Conservation (phyloP, 2,888 invertebrate species). For the Tenthredo distinguenda region DNA sequence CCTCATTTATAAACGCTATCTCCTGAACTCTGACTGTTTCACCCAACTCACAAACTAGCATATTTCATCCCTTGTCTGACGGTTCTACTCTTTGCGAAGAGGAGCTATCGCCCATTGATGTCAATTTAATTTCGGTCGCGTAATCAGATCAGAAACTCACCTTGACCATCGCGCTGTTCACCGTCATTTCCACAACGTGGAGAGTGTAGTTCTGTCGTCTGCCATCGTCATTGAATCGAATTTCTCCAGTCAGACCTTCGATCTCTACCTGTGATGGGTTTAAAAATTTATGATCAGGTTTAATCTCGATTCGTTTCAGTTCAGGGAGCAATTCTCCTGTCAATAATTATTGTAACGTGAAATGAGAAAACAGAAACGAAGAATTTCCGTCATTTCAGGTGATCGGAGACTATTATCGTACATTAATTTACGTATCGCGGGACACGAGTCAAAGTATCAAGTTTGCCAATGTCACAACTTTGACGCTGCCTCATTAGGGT, state of each 20-base stretch:
- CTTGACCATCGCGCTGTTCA: slow-evolving; percentile 95
- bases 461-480: slow-evolving; percentile 38
- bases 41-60: slow-evolving; percentile 32
- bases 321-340: background rate
- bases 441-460: slow-evolving; percentile 28
- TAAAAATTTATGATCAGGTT: background rate
- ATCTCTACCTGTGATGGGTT: slow-evolving; percentile 87
- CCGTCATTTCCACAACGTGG: slow-evolving; percentile 96
- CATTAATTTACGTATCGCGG: slow-evolving; percentile 29
- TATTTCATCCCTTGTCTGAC: slow-evolving; percentile 36
- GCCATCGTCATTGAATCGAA: slow-evolving; percentile 94
- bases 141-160: slow-evolving; percentile 74
- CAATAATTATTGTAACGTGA: background rate
- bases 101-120: background rate
- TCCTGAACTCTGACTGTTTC: background rate
- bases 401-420: background rate
- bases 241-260: slow-evolving; percentile 94
- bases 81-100: background rate
- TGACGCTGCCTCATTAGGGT: slow-evolving; percentile 35
- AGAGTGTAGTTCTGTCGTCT: slow-evolving; percentile 93
- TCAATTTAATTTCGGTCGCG: background rate
- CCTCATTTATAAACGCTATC: slow-evolving; percentile 44
- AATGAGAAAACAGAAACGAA: background rate
- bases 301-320: background rate
- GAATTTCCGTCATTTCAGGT: background rate